These are phyloP conservation scores for Latrodectus geometricus DNA, from an alignment of 1,140 invertebrate species.

Conservation along the genomic window DNA sequence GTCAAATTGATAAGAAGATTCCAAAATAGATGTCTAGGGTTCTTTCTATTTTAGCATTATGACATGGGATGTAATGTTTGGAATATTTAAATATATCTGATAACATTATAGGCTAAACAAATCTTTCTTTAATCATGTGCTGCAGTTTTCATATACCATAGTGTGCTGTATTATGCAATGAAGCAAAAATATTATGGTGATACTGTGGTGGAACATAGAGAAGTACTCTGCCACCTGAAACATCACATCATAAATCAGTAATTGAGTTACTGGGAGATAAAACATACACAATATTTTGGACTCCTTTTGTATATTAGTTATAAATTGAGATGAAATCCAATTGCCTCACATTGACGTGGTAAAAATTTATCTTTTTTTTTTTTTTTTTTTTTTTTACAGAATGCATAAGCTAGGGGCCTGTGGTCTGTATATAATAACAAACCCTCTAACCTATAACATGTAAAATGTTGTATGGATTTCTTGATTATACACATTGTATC, in stretches of 20 bases:
- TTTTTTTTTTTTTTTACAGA: too few species aligned
- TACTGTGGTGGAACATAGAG: slow-evolving; percentile 32
- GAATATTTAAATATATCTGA: slow-evolving; percentile 20
- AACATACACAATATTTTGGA: too few species aligned
- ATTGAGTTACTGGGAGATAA: not conserved
- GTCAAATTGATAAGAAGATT: slow-evolving; percentile 64
- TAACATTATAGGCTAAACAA: slow-evolving; percentile 47
- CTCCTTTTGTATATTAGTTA: too few species aligned
- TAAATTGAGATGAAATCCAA: too few species aligned
- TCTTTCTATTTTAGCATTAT: slow-evolving; percentile 42
- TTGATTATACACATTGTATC: too few species aligned
- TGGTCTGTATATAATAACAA: too few species aligned
- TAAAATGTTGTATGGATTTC: too few species aligned
- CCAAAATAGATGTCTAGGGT: slow-evolving; percentile 35
- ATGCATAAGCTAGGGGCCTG: too few species aligned
- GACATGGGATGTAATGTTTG: slow-evolving; percentile 25
- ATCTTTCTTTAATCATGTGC: slow-evolving; percentile 17
- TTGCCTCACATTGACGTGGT: too few species aligned
- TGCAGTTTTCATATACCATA: slow-evolving; percentile 12
- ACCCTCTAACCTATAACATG: too few species aligned
- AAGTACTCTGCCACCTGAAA: not conserved
- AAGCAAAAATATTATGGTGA: slow-evolving; percentile 23
- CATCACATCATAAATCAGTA: slow-evolving; percentile 20
- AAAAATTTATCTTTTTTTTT: too few species aligned
- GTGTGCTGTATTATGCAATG: slow-evolving; percentile 44